Conservation (phyloP, 2,888 invertebrate genomes). For the Stenichneumon culpator region DNA sequence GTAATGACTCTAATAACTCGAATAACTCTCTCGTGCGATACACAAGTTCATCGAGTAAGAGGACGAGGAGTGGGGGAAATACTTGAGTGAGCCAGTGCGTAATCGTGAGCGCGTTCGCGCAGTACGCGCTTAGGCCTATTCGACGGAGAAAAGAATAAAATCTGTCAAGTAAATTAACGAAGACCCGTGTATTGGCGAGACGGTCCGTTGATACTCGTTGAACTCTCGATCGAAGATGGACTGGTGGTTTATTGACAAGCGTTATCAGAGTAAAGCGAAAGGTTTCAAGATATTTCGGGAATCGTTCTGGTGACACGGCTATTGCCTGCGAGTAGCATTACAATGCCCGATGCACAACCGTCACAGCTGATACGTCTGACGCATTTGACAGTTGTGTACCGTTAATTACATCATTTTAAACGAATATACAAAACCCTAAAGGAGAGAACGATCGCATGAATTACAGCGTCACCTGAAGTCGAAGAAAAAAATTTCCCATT, state of each 20-base stretch:
- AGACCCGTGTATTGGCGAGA: slow-evolving; percentile 8
- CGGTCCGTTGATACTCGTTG: slow-evolving; percentile 7
- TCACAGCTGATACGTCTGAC: slow-evolving; percentile 66
- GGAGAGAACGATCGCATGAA: not conserved
- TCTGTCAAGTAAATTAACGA: slow-evolving; percentile 26
- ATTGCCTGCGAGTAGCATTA: not conserved
- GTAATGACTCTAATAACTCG: not conserved
- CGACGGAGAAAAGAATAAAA: slow-evolving; percentile 6
- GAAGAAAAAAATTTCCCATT: not conserved
- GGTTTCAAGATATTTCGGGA: slow-evolving; percentile 30
- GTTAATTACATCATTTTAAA: slow-evolving; percentile 56
- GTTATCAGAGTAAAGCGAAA: slow-evolving; percentile 22
- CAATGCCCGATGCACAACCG: slow-evolving; percentile 40
- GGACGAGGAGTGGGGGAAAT: not conserved
- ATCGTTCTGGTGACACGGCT: slow-evolving; percentile 35
- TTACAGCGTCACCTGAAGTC: not conserved
- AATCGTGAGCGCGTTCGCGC: slow-evolving; percentile 9
- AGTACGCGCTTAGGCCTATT: slow-evolving; percentile 15
- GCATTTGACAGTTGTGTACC: slow-evolving; percentile 60
- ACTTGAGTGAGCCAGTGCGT: slow-evolving; percentile 8
- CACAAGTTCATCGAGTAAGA: slow-evolving; percentile 11
- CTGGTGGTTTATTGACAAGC: slow-evolving; percentile 68
- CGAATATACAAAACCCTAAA: not conserved
- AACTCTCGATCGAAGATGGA: slow-evolving; percentile 62
- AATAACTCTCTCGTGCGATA: not conserved